phyloP scores from a whole-genome alignment of 2,797 vertebrate genomes.

The Muscicapa striata region DNA sequence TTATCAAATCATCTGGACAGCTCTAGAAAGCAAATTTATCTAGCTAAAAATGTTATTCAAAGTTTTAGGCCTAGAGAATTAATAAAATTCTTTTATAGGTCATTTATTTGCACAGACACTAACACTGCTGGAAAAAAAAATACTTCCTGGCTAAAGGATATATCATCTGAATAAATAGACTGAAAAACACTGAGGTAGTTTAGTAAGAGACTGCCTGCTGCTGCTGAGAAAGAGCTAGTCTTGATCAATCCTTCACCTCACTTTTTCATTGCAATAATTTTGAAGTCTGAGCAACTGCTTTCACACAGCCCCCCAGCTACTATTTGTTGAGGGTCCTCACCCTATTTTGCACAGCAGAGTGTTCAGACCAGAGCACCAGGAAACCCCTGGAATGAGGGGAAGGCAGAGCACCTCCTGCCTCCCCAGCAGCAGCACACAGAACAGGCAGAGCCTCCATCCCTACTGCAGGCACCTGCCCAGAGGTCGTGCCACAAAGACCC shows the following conservation, averaged over 20 bases:
- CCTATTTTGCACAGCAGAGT: background rate
- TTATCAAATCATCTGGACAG: background rate
- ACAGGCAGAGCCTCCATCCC: background rate
- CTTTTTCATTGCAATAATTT: background rate
- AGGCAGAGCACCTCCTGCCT: background rate
- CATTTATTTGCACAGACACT: slow-evolving; percentile 24
- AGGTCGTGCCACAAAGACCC: accelerated
- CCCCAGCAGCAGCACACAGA: accelerated
- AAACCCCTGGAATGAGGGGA: background rate
- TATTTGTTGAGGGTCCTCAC: background rate
- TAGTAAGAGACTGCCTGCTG: background rate
- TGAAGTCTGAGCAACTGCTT: background rate
- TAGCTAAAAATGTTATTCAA: background rate
- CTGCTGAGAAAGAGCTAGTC: background rate
- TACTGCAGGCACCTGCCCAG: background rate
- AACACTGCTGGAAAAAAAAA: background rate
- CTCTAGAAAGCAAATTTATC: background rate
- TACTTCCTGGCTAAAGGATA: background rate
- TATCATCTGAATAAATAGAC: background rate
- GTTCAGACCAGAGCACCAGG: accelerated
- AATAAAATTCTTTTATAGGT: background rate
- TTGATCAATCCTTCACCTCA: background rate
- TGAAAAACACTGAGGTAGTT: slow-evolving; percentile 1
- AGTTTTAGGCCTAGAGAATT: background rate
- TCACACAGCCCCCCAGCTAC: background rate